Conservation (phyloP, 2,113 vertebrate species). For the Turnix velox region DNA sequence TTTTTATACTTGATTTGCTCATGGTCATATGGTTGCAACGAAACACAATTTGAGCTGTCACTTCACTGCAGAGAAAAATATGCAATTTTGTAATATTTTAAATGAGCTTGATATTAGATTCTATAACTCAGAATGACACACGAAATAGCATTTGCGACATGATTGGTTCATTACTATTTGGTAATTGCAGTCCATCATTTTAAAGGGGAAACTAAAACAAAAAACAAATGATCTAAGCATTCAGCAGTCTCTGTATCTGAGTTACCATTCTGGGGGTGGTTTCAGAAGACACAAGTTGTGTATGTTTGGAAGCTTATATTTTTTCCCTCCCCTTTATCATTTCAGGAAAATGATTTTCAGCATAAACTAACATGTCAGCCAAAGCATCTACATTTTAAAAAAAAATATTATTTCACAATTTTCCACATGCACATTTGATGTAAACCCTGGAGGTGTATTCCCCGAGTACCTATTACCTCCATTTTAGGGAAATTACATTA, state of each 20-base stretch:
- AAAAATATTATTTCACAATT: slow-evolving; percentile 74
- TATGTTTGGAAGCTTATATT: slow-evolving; percentile 3
- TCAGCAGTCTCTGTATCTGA: neutral
- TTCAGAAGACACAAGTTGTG: neutral
- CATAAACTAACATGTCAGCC: slow-evolving; percentile 79
- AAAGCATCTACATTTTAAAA: slow-evolving; percentile 73
- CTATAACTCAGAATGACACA: slow-evolving; percentile 66
- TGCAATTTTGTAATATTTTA: slow-evolving; percentile 62
- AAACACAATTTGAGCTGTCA: slow-evolving; percentile 60
- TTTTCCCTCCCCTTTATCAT: slow-evolving; percentile 55
- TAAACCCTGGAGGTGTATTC: slow-evolving; percentile 83
- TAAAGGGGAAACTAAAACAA: slow-evolving; percentile 54
- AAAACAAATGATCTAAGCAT: slow-evolving; percentile 19
- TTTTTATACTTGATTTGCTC: slow-evolving; percentile 68
- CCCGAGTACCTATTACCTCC: slow-evolving; percentile 81
- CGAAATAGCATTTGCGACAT: slow-evolving; percentile 62
- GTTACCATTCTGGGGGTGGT: slow-evolving; percentile 5
- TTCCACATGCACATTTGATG: slow-evolving; percentile 77
- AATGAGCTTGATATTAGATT: slow-evolving; percentile 66
- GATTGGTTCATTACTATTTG: slow-evolving; percentile 71
- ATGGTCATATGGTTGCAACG: slow-evolving; percentile 50
- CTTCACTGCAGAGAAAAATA: slow-evolving; percentile 60
- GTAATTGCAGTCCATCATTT: slow-evolving; percentile 63
- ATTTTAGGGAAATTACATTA: slow-evolving; percentile 86
- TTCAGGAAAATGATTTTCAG: slow-evolving; percentile 72